Evolutionary conservation across 2,797 vertebrate species (phyloP).

Genomic region (Silurus lanzhouensis): DNA sequence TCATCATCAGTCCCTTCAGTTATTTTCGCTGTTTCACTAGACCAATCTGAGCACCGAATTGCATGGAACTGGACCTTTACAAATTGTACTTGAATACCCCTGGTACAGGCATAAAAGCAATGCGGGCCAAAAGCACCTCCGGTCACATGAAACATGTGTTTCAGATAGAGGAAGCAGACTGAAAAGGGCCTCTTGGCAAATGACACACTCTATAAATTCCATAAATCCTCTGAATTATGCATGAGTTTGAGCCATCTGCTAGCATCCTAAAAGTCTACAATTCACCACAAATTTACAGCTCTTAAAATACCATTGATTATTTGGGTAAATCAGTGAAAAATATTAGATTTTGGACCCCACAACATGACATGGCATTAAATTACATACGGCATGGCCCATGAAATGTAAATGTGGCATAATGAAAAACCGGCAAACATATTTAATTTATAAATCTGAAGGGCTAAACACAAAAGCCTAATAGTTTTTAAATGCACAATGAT

Average conservation of each 20-base stretch:
- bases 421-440: slow-evolving; percentile 19
- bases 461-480: slow-evolving; percentile 16
- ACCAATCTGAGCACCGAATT: background rate
- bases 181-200: slow-evolving; percentile 34
- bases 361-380: background rate
- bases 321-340: slow-evolving; percentile 2
- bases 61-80: slow-evolving; percentile 3
- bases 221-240: slow-evolving; percentile 40
- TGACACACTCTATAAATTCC: slow-evolving; percentile 35
- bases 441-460: slow-evolving; percentile 38
- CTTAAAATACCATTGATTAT: background rate
- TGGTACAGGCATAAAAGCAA: slow-evolving; percentile 23
- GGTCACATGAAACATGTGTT: slow-evolving; percentile 31
- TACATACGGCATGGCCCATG: background rate
- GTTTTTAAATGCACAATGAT: background rate
- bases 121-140: slow-evolving; percentile 5
- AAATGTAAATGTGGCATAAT: background rate
- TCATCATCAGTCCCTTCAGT: background rate
- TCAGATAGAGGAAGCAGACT: slow-evolving; percentile 22
- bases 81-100: background rate
- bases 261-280: slow-evolving; percentile 14
- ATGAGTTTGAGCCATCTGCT: slow-evolving; percentile 37
- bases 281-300: slow-evolving; percentile 7
- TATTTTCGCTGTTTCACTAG: background rate
- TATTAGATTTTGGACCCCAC: background rate